A percentile compares a stretch with the other conserved stretches of the same genome.
phyloP scores from a whole-genome alignment of 2,113 vertebrate genomes.

The Geothlypis trichas region DNA sequence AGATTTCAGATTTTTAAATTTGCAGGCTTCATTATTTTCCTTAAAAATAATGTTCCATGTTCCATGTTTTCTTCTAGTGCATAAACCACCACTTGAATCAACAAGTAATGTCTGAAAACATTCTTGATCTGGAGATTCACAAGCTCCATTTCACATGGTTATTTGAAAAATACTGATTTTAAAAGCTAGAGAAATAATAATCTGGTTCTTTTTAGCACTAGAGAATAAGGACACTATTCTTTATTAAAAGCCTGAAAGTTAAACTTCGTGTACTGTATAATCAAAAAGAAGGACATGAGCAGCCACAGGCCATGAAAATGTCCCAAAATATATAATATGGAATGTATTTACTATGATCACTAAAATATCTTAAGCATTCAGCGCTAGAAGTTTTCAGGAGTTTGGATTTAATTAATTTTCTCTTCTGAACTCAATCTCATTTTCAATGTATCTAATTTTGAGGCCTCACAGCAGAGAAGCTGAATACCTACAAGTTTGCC shows the following conservation, averaged over 20 bases:
- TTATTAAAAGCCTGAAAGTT: neutral
- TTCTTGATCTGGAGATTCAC: neutral
- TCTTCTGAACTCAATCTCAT: neutral
- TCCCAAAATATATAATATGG: neutral
- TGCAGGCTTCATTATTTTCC: neutral
- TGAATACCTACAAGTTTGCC: neutral
- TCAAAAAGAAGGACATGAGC: neutral
- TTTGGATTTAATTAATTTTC: neutral
- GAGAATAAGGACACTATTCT: neutral
- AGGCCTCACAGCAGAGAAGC: neutral
- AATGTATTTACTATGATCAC: neutral
- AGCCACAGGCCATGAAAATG: neutral
- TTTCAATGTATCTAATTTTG: neutral
- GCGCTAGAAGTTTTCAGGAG: neutral
- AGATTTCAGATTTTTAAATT: neutral
- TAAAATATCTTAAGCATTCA: neutral
- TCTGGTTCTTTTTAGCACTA: neutral
- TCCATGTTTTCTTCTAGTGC: neutral
- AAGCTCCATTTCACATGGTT: neutral
- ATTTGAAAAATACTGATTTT: neutral
- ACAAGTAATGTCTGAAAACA: neutral
- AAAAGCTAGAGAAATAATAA: neutral
- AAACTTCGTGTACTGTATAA: neutral
- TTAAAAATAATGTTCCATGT: neutral
- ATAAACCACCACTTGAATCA: neutral